phyloP scores from a whole-genome alignment of 1,140 invertebrate species.

The Meloidogyne chitwoodi region DNA sequence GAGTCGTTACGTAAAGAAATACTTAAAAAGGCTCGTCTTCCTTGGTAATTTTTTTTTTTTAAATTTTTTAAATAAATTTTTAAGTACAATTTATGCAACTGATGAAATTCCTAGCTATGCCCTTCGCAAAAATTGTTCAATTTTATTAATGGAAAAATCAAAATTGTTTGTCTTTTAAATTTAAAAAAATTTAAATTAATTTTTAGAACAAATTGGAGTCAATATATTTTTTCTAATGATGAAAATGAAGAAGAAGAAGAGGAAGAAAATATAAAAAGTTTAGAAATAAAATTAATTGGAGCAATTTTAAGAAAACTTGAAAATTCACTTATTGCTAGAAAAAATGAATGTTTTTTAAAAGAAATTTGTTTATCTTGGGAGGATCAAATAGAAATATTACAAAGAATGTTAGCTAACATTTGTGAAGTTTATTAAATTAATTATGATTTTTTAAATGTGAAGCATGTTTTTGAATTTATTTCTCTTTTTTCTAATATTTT shows the following conservation, averaged over 20 bases:
- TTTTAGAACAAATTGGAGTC: conserved; percentile 17
- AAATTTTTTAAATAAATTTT: conserved; percentile 1
- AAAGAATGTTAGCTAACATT: background rate
- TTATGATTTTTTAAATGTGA: too few relatives aligned
- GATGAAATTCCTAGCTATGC: conserved; percentile 44
- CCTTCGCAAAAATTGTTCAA: conserved; percentile 31
- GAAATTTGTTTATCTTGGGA: background rate
- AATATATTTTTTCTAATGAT: conserved; percentile 9
- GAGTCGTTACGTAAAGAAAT: conserved; percentile 25
- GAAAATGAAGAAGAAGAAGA: background rate
- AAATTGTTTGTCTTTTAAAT: conserved; percentile 30
- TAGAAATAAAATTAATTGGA: conserved; percentile 8
- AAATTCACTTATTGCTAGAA: background rate
- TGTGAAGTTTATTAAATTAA: too few relatives aligned
- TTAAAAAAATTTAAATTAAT: background rate
- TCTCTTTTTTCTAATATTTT: too few relatives aligned
- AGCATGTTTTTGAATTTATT: too few relatives aligned
- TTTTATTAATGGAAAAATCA: conserved; percentile 39
- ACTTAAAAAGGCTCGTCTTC: conserved; percentile 26
- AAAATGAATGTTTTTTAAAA: background rate
- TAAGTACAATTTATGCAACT: conserved; percentile 44
- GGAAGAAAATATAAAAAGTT: background rate
- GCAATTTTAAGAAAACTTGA: conserved; percentile 3
- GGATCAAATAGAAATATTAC: background rate
- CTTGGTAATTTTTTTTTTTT: conserved; percentile 18